phyloP scores from a whole-genome alignment of 2,888 invertebrate genomes.

The Leucoptera coffeella region DNA sequence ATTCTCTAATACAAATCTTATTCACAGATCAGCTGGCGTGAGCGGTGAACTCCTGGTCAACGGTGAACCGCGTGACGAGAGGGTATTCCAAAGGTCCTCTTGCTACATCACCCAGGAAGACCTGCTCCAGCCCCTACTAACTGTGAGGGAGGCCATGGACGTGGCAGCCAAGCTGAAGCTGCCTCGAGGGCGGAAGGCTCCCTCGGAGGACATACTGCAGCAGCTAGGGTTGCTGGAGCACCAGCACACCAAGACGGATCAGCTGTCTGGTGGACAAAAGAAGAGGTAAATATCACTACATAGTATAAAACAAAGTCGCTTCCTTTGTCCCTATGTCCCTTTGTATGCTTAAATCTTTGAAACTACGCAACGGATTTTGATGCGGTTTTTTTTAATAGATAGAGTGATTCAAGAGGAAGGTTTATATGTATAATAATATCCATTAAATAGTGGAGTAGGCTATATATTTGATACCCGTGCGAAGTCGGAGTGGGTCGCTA shows the following conservation, averaged over 20 bases:
- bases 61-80: slow-evolving; percentile 56
- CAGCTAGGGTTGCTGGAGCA: slow-evolving; percentile 59
- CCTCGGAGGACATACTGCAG: slow-evolving; percentile 50
- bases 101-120: slow-evolving; percentile 82
- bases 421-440: no score
- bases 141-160: slow-evolving; percentile 70
- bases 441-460: no score
- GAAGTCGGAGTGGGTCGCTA: no score
- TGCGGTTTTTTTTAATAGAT: no score
- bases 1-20: not conserved
- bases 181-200: slow-evolving; percentile 37
- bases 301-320: no score
- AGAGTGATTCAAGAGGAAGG: no score
- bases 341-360: no score
- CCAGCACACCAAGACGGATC: slow-evolving; percentile 56
- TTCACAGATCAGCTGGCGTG: slow-evolving; percentile 56
- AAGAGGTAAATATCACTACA: slow-evolving; percentile 59
- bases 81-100: slow-evolving; percentile 61
- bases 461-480: no score
- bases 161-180: slow-evolving; percentile 72
- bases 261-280: slow-evolving; percentile 71
- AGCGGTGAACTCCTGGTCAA: slow-evolving; percentile 65
- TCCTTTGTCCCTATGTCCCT: no score
- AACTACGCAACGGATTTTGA: no score
- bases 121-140: slow-evolving; percentile 64